phyloP scores from a whole-genome alignment of 2,113 vertebrate species.

The Leptobrachium leishanense region DNA sequence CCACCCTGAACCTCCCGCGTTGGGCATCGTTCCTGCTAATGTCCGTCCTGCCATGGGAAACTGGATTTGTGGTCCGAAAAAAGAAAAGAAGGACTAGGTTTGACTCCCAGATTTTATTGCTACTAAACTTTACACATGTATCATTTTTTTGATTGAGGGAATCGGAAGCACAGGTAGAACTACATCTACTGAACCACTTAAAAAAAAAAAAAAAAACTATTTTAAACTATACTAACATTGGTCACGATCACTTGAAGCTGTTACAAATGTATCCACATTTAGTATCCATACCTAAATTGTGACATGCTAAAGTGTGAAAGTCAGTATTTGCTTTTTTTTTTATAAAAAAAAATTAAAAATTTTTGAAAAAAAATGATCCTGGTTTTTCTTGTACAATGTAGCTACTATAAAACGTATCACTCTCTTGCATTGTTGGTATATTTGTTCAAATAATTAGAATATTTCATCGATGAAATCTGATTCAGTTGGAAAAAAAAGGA shows the following conservation, averaged over 20 bases:
- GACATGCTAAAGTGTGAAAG: slow-evolving; percentile 45
- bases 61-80: no score
- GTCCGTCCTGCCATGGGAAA: no score
- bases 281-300: slow-evolving; percentile 16
- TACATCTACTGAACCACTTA: slow-evolving; percentile 62
- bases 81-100: no score
- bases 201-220: slow-evolving; percentile 51
- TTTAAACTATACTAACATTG: slow-evolving; percentile 58
- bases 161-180: slow-evolving; percentile 67
- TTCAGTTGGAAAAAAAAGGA: slow-evolving; percentile 58
- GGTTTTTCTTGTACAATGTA: slow-evolving; percentile 51
- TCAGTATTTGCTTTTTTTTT: slow-evolving; percentile 29
- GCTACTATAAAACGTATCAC: slow-evolving; percentile 54
- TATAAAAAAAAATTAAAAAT: background rate
- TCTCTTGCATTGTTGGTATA: slow-evolving; percentile 58
- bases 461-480: slow-evolving; percentile 58
- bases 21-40: no score
- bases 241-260: slow-evolving; percentile 55
- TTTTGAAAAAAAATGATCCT: background rate
- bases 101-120: slow-evolving; percentile 58
- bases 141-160: slow-evolving; percentile 70
- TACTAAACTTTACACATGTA: slow-evolving; percentile 75
- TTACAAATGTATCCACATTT: slow-evolving; percentile 30
- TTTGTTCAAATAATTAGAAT: slow-evolving; percentile 55
- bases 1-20: no score